Evolutionary conservation across 1,140 invertebrate genomes (phyloP).

Genomic region (Helicoverpa armigera): DNA sequence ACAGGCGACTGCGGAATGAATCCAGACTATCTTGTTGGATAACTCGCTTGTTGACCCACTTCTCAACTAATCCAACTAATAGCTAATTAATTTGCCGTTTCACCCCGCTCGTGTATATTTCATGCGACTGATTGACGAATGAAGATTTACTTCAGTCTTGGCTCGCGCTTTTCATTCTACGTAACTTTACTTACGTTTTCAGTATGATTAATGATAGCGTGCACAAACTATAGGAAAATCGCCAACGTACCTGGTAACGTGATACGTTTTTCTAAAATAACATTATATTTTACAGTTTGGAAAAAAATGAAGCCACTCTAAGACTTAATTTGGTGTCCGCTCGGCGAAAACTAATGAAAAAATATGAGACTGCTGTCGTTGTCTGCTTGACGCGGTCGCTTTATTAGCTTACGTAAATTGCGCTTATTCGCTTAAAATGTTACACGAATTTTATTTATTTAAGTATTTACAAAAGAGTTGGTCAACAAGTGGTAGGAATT

Average conservation of each 20-base stretch:
- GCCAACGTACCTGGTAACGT: not conserved
- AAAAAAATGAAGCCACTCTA: constrained; percentile 24
- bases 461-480: not conserved
- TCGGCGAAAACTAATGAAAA: constrained; percentile 56
- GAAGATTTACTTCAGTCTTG: constrained; percentile 28
- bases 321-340: constrained; percentile 37
- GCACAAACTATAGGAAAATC: constrained; percentile 7
- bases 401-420: constrained; percentile 56
- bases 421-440: constrained; percentile 49
- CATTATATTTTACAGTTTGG: constrained; percentile 10
- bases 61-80: constrained; percentile 48
- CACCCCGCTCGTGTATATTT: constrained; percentile 22
- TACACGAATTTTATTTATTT: not conserved
- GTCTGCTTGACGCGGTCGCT: constrained; percentile 39
- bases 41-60: constrained; percentile 56
- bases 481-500: not conserved
- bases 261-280: not conserved
- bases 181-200: not conserved
- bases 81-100: constrained; percentile 54
- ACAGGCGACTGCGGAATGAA: constrained; percentile 50
- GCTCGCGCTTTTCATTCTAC: not conserved
- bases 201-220: constrained; percentile 22
- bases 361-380: constrained; percentile 50
- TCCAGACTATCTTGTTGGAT: constrained; percentile 46
- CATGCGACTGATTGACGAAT: constrained; percentile 22